Evolutionary conservation across 2,888 invertebrate genomes (phyloP).

Genomic region (Cosmia trapezina): DNA sequence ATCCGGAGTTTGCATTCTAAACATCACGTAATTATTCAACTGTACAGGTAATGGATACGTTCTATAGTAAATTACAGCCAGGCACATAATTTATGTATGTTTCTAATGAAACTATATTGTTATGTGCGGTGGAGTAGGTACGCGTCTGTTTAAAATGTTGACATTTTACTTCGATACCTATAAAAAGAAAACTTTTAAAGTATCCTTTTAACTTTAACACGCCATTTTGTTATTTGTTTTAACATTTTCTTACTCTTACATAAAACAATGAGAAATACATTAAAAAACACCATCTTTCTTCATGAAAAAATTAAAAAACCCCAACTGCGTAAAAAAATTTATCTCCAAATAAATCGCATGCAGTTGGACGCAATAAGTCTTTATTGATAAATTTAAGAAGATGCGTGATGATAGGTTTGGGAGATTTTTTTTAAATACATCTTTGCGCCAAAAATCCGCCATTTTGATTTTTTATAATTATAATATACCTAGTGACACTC

Average conservation of each 20-base stretch:
- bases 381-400: too few relatives aligned
- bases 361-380: too few relatives aligned
- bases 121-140: background rate
- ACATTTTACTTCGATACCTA: background rate
- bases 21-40: slow-evolving; percentile 83
- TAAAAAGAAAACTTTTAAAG: background rate
- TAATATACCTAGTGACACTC: too few relatives aligned
- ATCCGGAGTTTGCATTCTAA: slow-evolving; percentile 79
- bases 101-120: slow-evolving; percentile 6
- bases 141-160: background rate
- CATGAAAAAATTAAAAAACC: too few relatives aligned
- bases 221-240: background rate
- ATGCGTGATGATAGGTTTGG: too few relatives aligned
- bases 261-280: background rate
- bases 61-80: slow-evolving; percentile 37
- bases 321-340: too few relatives aligned
- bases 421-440: too few relatives aligned
- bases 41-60: slow-evolving; percentile 70
- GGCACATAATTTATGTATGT: slow-evolving; percentile 16
- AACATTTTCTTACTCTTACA: background rate
- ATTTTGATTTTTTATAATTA: too few relatives aligned
- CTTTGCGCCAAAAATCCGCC: too few relatives aligned
- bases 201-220: too few relatives aligned
- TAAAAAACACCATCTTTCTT: background rate
- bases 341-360: too few relatives aligned